Base-by-base conservation (phyloP, 2,797 vertebrate genomes). In the Falco columbarius region DNA sequence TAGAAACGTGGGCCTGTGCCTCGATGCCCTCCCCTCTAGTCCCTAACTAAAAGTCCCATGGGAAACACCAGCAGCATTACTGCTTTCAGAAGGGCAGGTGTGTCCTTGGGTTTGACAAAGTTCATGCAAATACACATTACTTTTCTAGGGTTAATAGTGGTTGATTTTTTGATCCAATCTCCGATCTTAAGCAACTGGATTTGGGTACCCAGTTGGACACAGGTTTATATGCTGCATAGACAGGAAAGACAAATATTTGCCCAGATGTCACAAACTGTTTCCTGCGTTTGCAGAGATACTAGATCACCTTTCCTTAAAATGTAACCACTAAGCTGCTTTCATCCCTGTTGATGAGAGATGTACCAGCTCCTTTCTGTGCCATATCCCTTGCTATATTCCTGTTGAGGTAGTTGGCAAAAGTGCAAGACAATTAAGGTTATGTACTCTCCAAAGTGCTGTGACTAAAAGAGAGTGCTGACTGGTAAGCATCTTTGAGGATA, bases 281-380 rank as follows among this genome's bases (percentile, higher is more conserved):
- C 13, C 12, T 1, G 0, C 54, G 38, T 66, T 66, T 7, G 1
- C n/a, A 56, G 38, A 4, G 5, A 19, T 55, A 29, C 42, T 61
- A 40, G 59, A 40, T 54, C 40, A 20, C 68, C 3, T 44, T 68
- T 56, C n/a, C 8, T 38, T 82, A 21, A 52, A 63, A 44, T 3
- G 1, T 54, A 58, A 18, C 36, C 32, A 36, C 19, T 59, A 9
- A 51, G 14, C 66, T 87, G 58, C 49, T 21, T 38, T 84, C 7
- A 36, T 73, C 62, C 12, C 21, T 55, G 27, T 20, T 87, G 30
- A 51, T 59, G 44, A 73, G 55, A 55, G 27, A 22, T 38, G 23
- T 75, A 63, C 13, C 30, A 51, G 13, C 19, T 81, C 63, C 36
- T 63, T 77, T 87, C 88, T 70, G 40, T 82, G 62, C 42, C 7